Conservation (phyloP, 2,797 vertebrate genomes). For the Smutsia gigantea region DNA sequence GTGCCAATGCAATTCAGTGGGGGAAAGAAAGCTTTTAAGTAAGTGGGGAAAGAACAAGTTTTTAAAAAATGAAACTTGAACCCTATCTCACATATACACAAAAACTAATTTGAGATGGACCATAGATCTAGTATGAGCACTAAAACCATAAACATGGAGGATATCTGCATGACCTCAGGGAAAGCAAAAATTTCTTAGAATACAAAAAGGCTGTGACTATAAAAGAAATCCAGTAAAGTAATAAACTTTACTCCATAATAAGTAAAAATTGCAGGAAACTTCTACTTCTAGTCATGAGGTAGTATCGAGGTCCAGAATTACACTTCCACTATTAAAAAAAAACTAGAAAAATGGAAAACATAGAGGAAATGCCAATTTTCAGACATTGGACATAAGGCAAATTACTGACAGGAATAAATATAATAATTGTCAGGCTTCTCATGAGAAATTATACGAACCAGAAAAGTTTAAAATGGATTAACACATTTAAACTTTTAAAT, state of each 20-base stretch:
- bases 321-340: not conserved
- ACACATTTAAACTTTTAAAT: not conserved
- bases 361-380: not conserved
- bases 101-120: not conserved
- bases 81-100: not conserved
- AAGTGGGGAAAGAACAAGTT: not conserved
- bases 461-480: not conserved
- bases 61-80: not conserved
- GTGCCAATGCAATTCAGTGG: not conserved
- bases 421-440: not conserved
- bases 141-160: not conserved
- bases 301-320: not conserved
- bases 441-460: not conserved
- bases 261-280: not conserved
- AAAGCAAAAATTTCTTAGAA: not conserved
- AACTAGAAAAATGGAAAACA: not conserved
- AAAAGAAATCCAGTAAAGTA: conserved; percentile 7
- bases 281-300: not conserved
- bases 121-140: not conserved
- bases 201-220: not conserved
- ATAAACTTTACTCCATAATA: not conserved
- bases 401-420: not conserved
- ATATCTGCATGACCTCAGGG: not conserved
- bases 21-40: not conserved
- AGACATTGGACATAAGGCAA: not conserved